Conservation (phyloP, 2,797 vertebrate species). For the Podarcis lilfordi region DNA sequence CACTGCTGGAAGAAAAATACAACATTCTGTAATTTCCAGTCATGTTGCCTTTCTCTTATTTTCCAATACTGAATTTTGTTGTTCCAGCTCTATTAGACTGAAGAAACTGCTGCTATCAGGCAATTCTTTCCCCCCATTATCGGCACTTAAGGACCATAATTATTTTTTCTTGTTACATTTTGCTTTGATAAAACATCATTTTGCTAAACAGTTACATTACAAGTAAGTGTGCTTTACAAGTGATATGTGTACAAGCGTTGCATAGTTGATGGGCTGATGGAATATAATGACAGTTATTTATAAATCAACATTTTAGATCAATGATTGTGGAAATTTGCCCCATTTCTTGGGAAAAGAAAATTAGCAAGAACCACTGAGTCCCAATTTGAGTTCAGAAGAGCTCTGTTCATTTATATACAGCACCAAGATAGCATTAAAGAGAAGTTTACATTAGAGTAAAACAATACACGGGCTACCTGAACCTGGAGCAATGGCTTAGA, state of each 20-base stretch:
- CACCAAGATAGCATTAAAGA: too few species aligned
- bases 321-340: too few species aligned
- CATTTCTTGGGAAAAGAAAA: too few species aligned
- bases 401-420: too few species aligned
- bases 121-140: neutral
- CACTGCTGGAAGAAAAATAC: neutral
- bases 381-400: neutral
- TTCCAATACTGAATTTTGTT: neutral
- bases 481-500: too few species aligned
- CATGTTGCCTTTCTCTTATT: neutral
- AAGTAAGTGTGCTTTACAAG: neutral
- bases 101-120: rapidly evolving
- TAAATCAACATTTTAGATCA: neutral
- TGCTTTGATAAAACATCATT: conserved; percentile 9
- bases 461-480: too few species aligned
- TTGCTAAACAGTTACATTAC: neutral
- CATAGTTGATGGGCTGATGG: neutral
- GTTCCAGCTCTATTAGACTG: neutral
- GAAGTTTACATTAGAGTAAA: too few species aligned
- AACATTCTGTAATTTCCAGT: neutral
- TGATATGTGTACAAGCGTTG: neutral
- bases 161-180: neutral
- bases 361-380: conserved; percentile 6
- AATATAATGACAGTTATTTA: neutral
- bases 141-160: neutral